phyloP scores from a whole-genome alignment of 1,140 invertebrate genomes.

The Carposina sasakii region DNA sequence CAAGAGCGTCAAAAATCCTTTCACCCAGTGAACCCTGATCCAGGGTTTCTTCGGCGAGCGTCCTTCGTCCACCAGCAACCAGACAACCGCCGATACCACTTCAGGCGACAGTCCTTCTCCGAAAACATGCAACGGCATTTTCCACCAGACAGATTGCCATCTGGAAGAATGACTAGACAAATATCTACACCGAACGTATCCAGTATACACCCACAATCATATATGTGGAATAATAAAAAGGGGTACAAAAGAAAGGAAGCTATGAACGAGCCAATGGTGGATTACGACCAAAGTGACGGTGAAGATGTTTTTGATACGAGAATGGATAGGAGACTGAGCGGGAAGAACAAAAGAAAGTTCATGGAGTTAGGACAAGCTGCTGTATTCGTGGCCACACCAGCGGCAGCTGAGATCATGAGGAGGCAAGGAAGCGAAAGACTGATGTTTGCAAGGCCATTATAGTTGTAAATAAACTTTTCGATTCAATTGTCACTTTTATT shows the following conservation, averaged over 20 bases:
- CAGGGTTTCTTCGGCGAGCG: constrained; percentile 45
- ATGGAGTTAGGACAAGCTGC: constrained; percentile 59
- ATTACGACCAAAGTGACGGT: constrained; percentile 69
- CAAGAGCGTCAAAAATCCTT: constrained; percentile 35
- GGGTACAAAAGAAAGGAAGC: constrained; percentile 50
- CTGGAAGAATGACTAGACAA: constrained; percentile 41
- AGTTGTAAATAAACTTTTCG: constrained; percentile 20
- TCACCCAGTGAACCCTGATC: constrained; percentile 25
- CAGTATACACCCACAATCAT: constrained; percentile 40
- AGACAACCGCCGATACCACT: constrained; percentile 32
- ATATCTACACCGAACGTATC: constrained; percentile 55
- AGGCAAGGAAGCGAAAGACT: constrained; percentile 60
- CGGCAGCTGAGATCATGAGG: constrained; percentile 59
- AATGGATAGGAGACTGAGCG: constrained; percentile 40
- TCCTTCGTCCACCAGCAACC: constrained; percentile 51
- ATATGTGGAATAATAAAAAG: constrained; percentile 43
- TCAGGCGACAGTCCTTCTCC: constrained; percentile 56
- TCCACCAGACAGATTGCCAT: constrained; percentile 44
- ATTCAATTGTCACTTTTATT: too few species aligned
- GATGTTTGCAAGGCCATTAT: constrained; percentile 58
- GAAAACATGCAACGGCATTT: constrained; percentile 62
- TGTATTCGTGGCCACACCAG: constrained; percentile 62
- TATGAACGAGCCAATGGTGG: constrained; percentile 60
- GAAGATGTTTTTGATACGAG: constrained; percentile 62
- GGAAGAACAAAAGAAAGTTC: constrained; percentile 49